A percentile compares a stretch with the other conserved stretches of the same genome.
Evolutionary conservation across 2,888 invertebrate species (phyloP).

Genomic region (Ephialtes manifestator): DNA sequence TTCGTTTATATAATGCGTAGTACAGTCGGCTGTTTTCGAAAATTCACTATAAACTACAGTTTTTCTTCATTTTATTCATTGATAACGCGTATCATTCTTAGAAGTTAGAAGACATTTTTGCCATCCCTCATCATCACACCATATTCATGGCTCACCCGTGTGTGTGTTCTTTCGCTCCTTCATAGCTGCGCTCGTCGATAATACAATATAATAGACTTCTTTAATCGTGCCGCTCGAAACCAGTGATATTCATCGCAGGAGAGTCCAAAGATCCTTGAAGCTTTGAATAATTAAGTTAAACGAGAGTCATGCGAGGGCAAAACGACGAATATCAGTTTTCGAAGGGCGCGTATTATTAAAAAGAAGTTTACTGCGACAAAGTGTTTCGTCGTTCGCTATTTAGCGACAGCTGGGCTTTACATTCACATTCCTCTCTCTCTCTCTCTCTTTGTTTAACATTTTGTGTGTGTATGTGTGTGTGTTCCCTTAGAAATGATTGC

Average conservation of each 20-base stretch:
- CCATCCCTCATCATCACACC: slow-evolving; percentile 60
- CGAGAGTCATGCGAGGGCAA: slow-evolving; percentile 1
- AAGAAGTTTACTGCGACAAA: background rate
- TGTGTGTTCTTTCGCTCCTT: slow-evolving; percentile 45
- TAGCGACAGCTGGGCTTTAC: background rate
- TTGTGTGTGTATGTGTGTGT: slow-evolving; percentile 34
- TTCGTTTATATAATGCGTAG: slow-evolving; percentile 45
- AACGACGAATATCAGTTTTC: slow-evolving; percentile 1
- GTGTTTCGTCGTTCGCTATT: background rate
- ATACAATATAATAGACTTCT: slow-evolving; percentile 10
- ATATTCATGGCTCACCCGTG: slow-evolving; percentile 70
- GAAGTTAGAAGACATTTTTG: slow-evolving; percentile 53
- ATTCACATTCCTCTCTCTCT: background rate
- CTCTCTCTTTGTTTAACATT: slow-evolving; percentile 15
- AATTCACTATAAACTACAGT: slow-evolving; percentile 47
- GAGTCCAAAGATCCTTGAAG: background rate
- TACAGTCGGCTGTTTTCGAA: slow-evolving; percentile 47
- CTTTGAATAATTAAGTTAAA: slow-evolving; percentile 24
- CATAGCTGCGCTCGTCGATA: slow-evolving; percentile 18
- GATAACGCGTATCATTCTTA: slow-evolving; percentile 41
- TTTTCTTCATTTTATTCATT: background rate
- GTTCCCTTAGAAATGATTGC: slow-evolving; percentile 83
- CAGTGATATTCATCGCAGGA: background rate
- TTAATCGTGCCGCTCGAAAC: background rate
- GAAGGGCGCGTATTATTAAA: background rate